Evolutionary conservation across 2,797 vertebrate species (phyloP).

Genomic region (Pangasius sanitwongsei): DNA sequence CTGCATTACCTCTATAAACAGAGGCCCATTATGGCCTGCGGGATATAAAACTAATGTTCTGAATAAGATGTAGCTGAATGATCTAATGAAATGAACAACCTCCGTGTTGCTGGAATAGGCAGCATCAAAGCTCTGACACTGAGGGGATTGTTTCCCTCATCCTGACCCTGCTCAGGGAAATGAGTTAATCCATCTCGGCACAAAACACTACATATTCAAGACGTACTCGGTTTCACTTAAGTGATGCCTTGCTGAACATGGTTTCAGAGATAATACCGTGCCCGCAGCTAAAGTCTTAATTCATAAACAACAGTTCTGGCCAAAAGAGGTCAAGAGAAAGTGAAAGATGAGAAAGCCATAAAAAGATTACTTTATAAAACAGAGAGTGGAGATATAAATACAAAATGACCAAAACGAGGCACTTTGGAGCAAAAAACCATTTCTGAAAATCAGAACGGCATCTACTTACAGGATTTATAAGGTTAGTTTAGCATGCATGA

Average conservation of each 20-base stretch:
- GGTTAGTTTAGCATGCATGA: background rate
- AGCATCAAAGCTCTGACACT: background rate
- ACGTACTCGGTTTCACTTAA: background rate
- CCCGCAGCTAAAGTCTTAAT: background rate
- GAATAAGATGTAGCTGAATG: background rate
- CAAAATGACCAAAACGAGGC: background rate
- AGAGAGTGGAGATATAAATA: background rate
- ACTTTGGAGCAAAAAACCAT: background rate
- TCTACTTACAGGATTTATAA: background rate
- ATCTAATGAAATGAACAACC: background rate
- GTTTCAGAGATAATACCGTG: background rate
- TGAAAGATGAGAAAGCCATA: background rate
- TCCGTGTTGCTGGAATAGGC: background rate
- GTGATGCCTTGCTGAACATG: background rate
- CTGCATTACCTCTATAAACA: background rate
- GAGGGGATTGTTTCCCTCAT: background rate
- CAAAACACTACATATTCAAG: background rate
- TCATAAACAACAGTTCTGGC: no score
- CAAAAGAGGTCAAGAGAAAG: background rate
- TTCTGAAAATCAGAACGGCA: background rate
- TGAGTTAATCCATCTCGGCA: background rate
- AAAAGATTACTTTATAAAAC: background rate
- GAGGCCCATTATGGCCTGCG: background rate
- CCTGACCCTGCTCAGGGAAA: background rate
- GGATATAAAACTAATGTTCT: background rate